Conservation (phyloP, 1,140 invertebrate species). For the Lepidurus apus region DNA sequence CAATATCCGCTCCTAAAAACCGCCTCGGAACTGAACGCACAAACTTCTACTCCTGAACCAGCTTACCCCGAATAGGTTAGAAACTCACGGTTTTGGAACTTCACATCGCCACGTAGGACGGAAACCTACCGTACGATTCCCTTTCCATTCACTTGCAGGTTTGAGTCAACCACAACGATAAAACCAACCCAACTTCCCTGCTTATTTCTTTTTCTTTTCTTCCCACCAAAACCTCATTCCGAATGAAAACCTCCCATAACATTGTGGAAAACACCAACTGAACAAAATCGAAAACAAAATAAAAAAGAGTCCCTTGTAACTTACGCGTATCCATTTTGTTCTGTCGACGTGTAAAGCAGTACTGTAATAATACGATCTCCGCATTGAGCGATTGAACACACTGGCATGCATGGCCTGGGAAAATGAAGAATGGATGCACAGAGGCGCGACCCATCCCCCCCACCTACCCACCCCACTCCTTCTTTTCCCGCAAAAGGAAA, state of each 20-base stretch:
- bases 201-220: too few relatives aligned
- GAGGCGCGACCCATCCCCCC: conserved; percentile 12
- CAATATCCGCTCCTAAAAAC: too few relatives aligned
- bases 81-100: too few relatives aligned
- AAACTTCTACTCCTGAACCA: not conserved
- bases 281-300: not conserved
- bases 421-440: conserved; percentile 14
- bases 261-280: not conserved
- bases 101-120: not conserved
- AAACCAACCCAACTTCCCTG: not conserved
- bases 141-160: not conserved
- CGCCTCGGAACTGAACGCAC: too few relatives aligned
- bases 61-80: too few relatives aligned
- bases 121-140: not conserved
- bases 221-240: too few relatives aligned
- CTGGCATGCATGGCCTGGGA: conserved; percentile 1
- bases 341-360: not conserved
- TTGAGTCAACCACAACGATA: not conserved
- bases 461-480: not conserved
- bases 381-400: not conserved
- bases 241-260: not conserved
- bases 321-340: not conserved
- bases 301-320: not conserved
- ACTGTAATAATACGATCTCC: not conserved
- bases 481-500: conserved; percentile 5